Evolutionary conservation across 2,113 vertebrate species (phyloP).

Genomic region (Forbesichthys agassizii): DNA sequence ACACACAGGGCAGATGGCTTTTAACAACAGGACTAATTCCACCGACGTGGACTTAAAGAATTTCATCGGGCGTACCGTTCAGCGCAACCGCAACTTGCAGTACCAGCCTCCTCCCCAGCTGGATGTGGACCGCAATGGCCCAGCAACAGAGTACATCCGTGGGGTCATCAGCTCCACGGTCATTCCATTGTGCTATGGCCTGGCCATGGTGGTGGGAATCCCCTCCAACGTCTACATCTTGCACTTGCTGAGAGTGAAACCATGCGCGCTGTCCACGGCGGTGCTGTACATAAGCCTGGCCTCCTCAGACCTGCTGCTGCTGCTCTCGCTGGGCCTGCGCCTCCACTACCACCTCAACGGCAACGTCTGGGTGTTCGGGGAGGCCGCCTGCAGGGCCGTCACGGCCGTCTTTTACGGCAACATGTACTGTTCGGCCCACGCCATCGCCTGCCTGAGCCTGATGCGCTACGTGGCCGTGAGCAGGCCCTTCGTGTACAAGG

Average conservation of each 20-base stretch:
- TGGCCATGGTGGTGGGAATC: constrained; percentile 81
- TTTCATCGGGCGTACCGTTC: constrained; percentile 18
- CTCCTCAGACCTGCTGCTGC: constrained; percentile 84
- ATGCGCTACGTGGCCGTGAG: constrained; percentile 87
- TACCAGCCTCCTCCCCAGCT: constrained; percentile 37
- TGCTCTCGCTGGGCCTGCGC: constrained; percentile 82
- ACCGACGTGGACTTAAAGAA: constrained; percentile 51
- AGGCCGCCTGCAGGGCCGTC: constrained; percentile 78
- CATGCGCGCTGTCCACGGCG: constrained; percentile 71
- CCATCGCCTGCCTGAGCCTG: constrained; percentile 84
- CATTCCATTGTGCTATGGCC: constrained; percentile 79
- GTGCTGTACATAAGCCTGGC: constrained; percentile 87
- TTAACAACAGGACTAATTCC: not conserved
- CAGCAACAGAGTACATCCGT: constrained; percentile 66
- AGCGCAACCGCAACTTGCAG: constrained; percentile 17
- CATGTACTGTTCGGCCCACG: constrained; percentile 87
- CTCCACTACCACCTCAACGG: constrained; percentile 85
- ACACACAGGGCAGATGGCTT: constrained; percentile 47
- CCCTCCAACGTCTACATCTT: constrained; percentile 82
- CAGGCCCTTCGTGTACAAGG: constrained; percentile 86
- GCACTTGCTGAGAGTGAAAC: constrained; percentile 78
- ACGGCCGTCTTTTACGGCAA: constrained; percentile 88
- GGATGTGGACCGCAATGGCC: constrained; percentile 28
- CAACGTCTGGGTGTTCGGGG: constrained; percentile 90
- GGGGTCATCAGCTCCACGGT: constrained; percentile 82